Evolutionary conservation across 2,888 invertebrate species (phyloP).

Genomic region (Amblyjoppa proteus): DNA sequence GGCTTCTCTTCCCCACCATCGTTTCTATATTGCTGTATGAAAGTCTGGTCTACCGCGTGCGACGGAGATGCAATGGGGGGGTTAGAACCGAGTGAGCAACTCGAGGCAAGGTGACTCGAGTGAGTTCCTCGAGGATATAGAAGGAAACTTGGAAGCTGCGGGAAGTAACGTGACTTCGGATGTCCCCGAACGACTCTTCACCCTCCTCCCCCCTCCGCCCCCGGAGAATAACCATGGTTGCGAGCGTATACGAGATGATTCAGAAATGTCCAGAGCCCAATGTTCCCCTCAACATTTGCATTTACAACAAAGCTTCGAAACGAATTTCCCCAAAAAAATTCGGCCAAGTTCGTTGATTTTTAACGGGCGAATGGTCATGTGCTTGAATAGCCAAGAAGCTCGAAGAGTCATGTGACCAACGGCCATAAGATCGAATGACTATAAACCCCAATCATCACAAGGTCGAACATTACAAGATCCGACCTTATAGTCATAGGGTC

Average conservation of each 20-base stretch:
- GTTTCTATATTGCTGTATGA: slow-evolving; percentile 48
- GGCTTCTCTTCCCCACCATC: slow-evolving; percentile 11
- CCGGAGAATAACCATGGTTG: neutral
- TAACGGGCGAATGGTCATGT: too few species aligned
- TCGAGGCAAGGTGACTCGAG: slow-evolving; percentile 43
- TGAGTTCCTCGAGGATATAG: slow-evolving; percentile 56
- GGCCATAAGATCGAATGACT: too few species aligned
- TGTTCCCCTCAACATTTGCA: neutral
- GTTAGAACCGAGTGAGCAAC: slow-evolving; percentile 41
- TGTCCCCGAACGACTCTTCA: slow-evolving; percentile 20
- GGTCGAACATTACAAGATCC: neutral
- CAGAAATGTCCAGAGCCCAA: neutral
- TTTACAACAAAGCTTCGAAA: neutral
- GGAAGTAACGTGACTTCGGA: slow-evolving; percentile 54
- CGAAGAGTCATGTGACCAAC: too few species aligned
- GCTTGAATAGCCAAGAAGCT: too few species aligned
- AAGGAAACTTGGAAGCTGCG: slow-evolving; percentile 56
- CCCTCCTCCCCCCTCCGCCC: neutral
- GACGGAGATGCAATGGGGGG: slow-evolving; percentile 13
- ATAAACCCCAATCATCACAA: too few species aligned
- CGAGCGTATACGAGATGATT: neutral
- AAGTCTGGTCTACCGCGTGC: slow-evolving; percentile 48
- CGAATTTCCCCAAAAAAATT: too few species aligned
- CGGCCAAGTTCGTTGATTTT: too few species aligned
- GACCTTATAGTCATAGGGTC: neutral